phyloP scores from a whole-genome alignment of 37 sponge, comb jelly and placozoan genomes.

The Aphrocallistes beatrix region DNA sequence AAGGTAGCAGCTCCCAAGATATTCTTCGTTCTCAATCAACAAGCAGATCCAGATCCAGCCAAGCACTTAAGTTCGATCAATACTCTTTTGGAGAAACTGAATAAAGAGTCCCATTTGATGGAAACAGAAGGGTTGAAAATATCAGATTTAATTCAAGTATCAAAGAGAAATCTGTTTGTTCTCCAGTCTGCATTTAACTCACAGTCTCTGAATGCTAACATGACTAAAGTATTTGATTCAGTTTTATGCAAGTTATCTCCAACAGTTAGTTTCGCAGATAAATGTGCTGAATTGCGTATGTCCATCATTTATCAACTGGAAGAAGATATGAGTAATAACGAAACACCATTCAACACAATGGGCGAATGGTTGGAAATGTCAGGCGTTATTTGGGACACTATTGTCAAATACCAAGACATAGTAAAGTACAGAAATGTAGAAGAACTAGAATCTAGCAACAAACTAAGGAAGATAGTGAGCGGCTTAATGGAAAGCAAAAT shows the following conservation, averaged over 20 bases:
- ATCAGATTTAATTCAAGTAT: conserved; percentile 3
- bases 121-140: neutral
- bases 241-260: neutral
- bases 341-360: neutral
- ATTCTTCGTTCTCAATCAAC: conserved; percentile 18
- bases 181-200: neutral
- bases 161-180: neutral
- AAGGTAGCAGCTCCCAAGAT: conserved; percentile 10
- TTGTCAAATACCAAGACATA: neutral
- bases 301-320: neutral
- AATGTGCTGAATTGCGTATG: neutral
- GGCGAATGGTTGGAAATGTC: neutral
- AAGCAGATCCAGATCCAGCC: neutral
- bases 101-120: neutral
- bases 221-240: neutral
- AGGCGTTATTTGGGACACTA: neutral
- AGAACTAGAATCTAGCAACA: neutral
- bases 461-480: neutral
- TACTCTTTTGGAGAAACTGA: neutral
- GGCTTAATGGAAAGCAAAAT: neutral
- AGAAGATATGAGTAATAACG: neutral
- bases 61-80: neutral
- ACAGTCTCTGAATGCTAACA: neutral
- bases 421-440: neutral
- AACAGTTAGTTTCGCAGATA: neutral